Evolutionary conservation across 2,888 invertebrate species (phyloP), one percentile per base, ranked within the genome.

Genomic region (Drosophila borborema): DNA sequence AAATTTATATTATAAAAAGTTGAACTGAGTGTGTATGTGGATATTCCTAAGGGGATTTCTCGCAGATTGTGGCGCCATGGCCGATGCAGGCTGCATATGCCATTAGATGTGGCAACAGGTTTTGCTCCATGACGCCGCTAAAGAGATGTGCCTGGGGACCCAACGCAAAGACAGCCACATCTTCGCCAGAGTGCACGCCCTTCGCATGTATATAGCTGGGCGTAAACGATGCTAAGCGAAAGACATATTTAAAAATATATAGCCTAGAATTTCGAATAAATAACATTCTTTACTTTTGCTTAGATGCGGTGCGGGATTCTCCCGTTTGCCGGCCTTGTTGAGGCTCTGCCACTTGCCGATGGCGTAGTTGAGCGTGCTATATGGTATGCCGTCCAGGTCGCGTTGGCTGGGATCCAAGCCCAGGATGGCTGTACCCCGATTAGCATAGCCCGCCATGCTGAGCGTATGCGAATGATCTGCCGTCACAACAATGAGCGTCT

Each of bases 91-190:
- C 94, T 0, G 96, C 96, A 82, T 94, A 97, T 0, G 95, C 95
- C 88, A 96, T 95, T 0, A 96, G 95, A 85, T 97, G 96, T 0
- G 97, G 96, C 60, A 97, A 95, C 84, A 94, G 95, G 91, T 95
- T 96, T 92, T 97, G 96, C 84, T 97, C 96, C 86, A 96, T 95
- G 40, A 95, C 95, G 0, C 97, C 97, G 0, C 95, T 95, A 90
- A 97, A 96, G 0, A 97, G 94, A 90, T 97, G 97, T 0, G 97
- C 93, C 95, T 96, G 96, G 0, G 97, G 97, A 40, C 96, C 97
- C n/a, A 92, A 93, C 0, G 97, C 96, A 91, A 95, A 97, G 0
- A 97, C 95, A 0, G 95, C 95, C 2, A 97, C 97, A 91, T 97
- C 97, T 78, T 97, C 97, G 0, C 96, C 96, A 0, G 95, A 96